Evolutionary conservation across 2,888 invertebrate species (phyloP).

Genomic region (Orthosia gracilis): DNA sequence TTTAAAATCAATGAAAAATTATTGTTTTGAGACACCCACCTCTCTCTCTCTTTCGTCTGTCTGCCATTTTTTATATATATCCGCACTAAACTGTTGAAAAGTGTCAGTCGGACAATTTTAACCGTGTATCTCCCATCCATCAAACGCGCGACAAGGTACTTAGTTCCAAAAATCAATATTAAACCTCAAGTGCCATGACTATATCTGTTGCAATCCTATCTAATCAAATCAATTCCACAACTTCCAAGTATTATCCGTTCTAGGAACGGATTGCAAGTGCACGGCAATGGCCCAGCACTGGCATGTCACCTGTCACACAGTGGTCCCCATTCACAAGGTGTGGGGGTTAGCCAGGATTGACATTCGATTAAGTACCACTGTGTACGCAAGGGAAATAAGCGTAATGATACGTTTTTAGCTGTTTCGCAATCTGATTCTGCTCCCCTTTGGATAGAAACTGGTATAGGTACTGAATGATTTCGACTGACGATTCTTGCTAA

Average conservation of each 20-base stretch:
- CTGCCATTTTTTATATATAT: too few species aligned
- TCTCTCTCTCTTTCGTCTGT: too few species aligned
- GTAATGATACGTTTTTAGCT: constrained; percentile 47
- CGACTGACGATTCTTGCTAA: too few species aligned
- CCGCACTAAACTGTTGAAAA: too few species aligned
- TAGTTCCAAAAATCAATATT: not conserved
- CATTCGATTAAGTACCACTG: constrained; percentile 59
- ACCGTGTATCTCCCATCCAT: too few species aligned
- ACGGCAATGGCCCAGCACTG: constrained; percentile 7
- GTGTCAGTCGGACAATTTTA: too few species aligned
- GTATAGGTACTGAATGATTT: too few species aligned
- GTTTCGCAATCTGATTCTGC: constrained; percentile 25
- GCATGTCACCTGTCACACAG: constrained; percentile 30
- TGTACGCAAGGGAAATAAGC: constrained; percentile 56
- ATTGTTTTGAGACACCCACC: too few species aligned
- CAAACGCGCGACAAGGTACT: too few species aligned
- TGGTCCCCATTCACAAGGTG: constrained; percentile 12
- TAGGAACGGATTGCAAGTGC: constrained; percentile 9
- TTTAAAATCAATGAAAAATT: not conserved
- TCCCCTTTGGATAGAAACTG: not conserved
- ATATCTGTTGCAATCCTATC: not conserved
- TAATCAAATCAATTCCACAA: not conserved
- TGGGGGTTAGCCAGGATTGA: constrained; percentile 35
- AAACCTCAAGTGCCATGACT: not conserved
- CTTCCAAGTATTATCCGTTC: not conserved